A percentile compares a stretch with the other conserved stretches of the same genome.
Evolutionary conservation across 2,797 vertebrate genomes (phyloP).

Genomic region (Aulostomus chinensis): DNA sequence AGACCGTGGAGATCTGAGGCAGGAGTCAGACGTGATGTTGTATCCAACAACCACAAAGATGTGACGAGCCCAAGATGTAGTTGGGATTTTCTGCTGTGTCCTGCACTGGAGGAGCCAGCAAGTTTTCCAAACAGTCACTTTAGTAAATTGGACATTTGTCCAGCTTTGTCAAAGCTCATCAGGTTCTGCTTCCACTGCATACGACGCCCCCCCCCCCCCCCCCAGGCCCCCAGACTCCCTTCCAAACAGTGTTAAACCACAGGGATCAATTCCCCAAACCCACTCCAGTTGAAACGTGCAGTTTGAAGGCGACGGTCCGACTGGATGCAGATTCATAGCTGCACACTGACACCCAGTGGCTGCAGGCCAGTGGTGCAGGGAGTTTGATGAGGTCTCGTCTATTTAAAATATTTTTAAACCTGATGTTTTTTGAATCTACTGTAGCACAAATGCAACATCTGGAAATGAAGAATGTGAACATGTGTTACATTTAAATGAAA

Average conservation of each 20-base stretch:
- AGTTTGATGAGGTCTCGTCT: no score
- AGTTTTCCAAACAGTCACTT: conserved; percentile 47
- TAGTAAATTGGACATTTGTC: conserved; percentile 57
- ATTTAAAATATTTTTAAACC: no score
- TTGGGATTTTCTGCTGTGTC: conserved; percentile 26
- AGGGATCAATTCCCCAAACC: conserved; percentile 23
- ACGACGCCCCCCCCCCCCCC: background rate
- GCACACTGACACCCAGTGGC: conserved; percentile 63
- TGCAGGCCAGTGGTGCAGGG: conserved; percentile 12
- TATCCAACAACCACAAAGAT: background rate
- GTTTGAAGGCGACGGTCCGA: background rate
- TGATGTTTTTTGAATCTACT: no score
- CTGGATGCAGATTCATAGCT: conserved; percentile 13
- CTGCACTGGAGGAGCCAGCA: conserved; percentile 9
- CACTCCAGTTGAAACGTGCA: background rate
- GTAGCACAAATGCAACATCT: no score
- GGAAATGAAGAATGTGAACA: no score
- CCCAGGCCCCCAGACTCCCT: conserved; percentile 18
- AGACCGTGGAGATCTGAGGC: background rate
- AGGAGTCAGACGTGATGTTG: conserved; percentile 23
- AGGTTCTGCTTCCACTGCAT: background rate
- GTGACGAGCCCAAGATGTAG: conserved; percentile 1
- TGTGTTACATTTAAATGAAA: no score
- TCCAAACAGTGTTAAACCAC: conserved; percentile 22
- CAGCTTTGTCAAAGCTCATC: conserved; percentile 18